Evolutionary conservation across 2,797 vertebrate species (phyloP).

Genomic region (Eurystomus glaucurus): DNA sequence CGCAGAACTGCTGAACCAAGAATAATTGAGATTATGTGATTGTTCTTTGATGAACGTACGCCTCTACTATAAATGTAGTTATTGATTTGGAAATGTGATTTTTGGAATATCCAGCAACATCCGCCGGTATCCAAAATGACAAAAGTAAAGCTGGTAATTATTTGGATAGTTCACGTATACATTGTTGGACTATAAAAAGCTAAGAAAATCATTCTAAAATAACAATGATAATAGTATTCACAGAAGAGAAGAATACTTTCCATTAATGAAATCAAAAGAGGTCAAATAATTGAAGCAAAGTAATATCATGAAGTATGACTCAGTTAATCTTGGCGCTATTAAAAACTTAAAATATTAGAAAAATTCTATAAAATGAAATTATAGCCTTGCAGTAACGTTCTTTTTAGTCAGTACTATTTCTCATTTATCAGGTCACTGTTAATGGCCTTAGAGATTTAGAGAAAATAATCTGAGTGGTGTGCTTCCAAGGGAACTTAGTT

Average conservation of each 20-base stretch:
- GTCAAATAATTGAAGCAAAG: conserved; percentile 49
- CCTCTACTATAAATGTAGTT: neutral
- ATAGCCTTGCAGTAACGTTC: conserved; percentile 38
- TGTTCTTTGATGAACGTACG: neutral
- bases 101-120: neutral
- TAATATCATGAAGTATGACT: conserved; percentile 61
- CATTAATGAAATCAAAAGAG: conserved; percentile 30
- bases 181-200: neutral
- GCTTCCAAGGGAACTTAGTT: conserved; percentile 55
- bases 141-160: neutral
- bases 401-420: conserved; percentile 51
- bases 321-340: conserved; percentile 59
- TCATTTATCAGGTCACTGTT: conserved; percentile 71
- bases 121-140: neutral
- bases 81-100: neutral
- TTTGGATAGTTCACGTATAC: neutral
- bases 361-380: conserved; percentile 70
- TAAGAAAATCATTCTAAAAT: neutral
- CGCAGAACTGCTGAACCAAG: neutral
- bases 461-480: conserved; percentile 62
- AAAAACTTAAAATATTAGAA: conserved; percentile 69
- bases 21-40: neutral
- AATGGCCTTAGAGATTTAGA: conserved; percentile 71
- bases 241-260: neutral
- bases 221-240: neutral